Base-by-base conservation (phyloP, 2,797 vertebrate species). In the Channa striata region DNA sequence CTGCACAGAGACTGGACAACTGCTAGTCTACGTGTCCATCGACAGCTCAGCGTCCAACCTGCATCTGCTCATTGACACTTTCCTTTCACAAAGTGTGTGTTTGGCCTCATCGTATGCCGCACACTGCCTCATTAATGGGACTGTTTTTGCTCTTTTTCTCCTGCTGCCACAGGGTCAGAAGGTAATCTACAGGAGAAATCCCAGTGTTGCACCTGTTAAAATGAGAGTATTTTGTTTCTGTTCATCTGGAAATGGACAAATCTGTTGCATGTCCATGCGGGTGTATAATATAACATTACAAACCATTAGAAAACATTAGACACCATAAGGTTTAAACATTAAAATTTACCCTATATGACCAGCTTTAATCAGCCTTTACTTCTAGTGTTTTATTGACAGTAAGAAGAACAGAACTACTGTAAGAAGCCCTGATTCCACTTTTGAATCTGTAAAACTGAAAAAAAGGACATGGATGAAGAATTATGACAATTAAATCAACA, bases 71-170 rank as follows among this genome's bases (percentile, higher is more conserved):
- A 66, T 68, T 83, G 80, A 79, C 74, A 74, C 77, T 33, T 57
- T 77, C 51, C 49, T 44, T 64, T 54, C 17, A 19, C 34, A 37
- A 50, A 49, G 42, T 72, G 54, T 33, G 19, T 68, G 66, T 61
- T 66, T 11, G 10, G 72, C 73, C 61, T 74, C 56, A 8, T 50
- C 59, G 64, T 59, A 43, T 83, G 61, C 53, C 59, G 85, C 76
- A 64, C 65, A 51, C 59, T 34, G 53, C 49, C 79, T 89, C 75
- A 81, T 87, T 90, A 90, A 71, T 5, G 54, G 49, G 4, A 37
- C 54, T 74, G 34, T 25, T 76, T 61, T 59, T 23, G 30, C 16
- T 51, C 25, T 34, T 9, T 57, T 43, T 54, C 59, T 77, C 60
- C 13, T 50, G 59, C 62, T 63, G 70, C 70, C 71, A 42, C 57